Evolutionary conservation across 2,888 invertebrate genomes (phyloP).

Genomic region (Noctua comes): DNA sequence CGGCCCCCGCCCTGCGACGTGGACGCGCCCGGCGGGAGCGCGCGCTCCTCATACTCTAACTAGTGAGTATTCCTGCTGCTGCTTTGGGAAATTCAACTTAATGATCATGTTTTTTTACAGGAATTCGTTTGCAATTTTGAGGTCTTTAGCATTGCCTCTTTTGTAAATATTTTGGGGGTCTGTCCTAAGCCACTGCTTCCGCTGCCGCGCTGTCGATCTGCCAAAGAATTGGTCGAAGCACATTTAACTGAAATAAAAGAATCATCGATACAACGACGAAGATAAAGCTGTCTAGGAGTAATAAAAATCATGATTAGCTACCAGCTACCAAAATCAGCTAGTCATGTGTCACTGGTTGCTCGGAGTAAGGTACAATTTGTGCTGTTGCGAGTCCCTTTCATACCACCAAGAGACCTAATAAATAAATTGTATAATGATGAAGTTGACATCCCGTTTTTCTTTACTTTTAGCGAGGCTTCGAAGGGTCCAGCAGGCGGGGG

Average conservation of each 20-base stretch:
- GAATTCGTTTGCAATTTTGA: neutral
- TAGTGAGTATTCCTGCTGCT: slow-evolving; percentile 77
- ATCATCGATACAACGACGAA: neutral
- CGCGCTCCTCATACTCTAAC: slow-evolving; percentile 78
- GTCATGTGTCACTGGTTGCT: neutral
- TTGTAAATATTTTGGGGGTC: neutral
- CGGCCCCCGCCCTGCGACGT: slow-evolving; percentile 84
- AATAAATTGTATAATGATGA: neutral
- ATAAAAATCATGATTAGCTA: neutral
- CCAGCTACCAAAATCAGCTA: neutral
- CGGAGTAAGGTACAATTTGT: neutral
- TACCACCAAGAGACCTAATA: neutral
- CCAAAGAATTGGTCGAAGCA: neutral
- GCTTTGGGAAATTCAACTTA: neutral
- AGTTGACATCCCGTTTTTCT: slow-evolving; percentile 9
- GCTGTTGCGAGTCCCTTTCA: neutral
- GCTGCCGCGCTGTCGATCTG: neutral
- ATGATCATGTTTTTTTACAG: neutral
- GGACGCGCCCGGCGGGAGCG: slow-evolving; percentile 71
- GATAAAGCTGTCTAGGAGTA: neutral
- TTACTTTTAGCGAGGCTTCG: slow-evolving; percentile 75
- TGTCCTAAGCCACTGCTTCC: neutral
- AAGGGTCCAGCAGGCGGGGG: slow-evolving; percentile 72
- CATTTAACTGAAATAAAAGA: neutral
- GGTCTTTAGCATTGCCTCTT: neutral